Evolutionary conservation across 1,140 invertebrate species (phyloP).

Genomic region (Gonatopus flavifemur): DNA sequence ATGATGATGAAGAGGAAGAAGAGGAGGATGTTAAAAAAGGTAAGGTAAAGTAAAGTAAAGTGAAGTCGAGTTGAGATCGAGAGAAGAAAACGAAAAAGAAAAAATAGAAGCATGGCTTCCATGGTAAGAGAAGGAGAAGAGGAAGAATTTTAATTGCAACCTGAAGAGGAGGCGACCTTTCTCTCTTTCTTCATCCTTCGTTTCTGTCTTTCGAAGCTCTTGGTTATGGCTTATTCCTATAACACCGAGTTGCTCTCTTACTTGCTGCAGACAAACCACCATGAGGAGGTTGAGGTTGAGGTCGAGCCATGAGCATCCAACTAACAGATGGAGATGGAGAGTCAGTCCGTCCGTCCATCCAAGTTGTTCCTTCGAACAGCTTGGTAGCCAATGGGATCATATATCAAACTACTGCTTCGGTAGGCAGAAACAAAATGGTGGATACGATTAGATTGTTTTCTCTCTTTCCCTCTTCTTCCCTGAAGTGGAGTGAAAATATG

Average conservation of each 20-base stretch:
- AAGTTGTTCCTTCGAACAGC: no score
- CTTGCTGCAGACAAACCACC: conserved; percentile 37
- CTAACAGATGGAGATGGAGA: conserved; percentile 48
- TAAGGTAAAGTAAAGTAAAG: not conserved
- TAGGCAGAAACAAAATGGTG: conserved; percentile 55
- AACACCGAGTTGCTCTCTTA: no score
- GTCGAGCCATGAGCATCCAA: conserved; percentile 44
- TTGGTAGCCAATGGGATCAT: conserved; percentile 58
- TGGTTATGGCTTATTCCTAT: conserved; percentile 41
- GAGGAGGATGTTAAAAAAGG: not conserved
- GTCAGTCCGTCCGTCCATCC: no score
- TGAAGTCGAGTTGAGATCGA: not conserved
- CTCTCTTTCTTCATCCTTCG: no score
- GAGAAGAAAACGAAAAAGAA: not conserved
- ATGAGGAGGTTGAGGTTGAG: conserved; percentile 51
- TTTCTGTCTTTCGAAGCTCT: no score
- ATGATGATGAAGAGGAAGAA: not conserved
- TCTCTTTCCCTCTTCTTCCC: no score
- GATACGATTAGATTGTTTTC: conserved; percentile 43
- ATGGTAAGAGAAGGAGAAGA: conserved; percentile 13
- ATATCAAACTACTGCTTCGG: conserved; percentile 54
- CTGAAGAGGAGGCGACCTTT: conserved; percentile 24
- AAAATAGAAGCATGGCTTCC: not conserved
- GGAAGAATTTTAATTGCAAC: conserved; percentile 57
- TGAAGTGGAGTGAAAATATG: no score